Evolutionary conservation across 2,113 vertebrate species (phyloP), one percentile per base, ranked within the genome.

Genomic region (Corynorhinus townsendii): DNA sequence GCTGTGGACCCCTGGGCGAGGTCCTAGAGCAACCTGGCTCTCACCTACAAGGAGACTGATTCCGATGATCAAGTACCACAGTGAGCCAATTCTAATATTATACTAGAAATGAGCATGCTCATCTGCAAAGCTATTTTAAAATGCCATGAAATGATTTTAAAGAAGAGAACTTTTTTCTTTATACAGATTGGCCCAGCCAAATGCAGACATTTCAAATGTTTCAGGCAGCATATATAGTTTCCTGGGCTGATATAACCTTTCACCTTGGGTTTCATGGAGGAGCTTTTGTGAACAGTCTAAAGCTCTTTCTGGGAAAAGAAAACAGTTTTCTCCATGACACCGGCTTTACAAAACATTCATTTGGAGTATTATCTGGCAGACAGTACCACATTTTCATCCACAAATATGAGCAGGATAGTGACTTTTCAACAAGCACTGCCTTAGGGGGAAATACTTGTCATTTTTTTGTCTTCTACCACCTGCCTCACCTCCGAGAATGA

Each of bases 361-460:
- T 97, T 0, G 20, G 20, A 84, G 95, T 96, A 92, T 96, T 86
- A 62, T 91, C 69, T 20, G 62, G 87, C 69, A 97, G 97, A 73
- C 75, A 56, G 75, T 81, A 28, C 66, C 88, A 43, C 92, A 96
- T 97, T 98, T 97, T 96, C 96, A 96, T 76, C 96, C 95, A 33
- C 33, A 68, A 93, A 96, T 93, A 94, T 96, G 52, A 77, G 92
- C 93, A 97, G 92, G 89, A 89, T 62, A 43, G 84, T 92, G 89
- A 89, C 86, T 96, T 97, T 97, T 98, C 97, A 97, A 97, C 95
- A 97, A 98, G 90, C 79, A 96, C 89, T 84, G 98, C 98, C 98
- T 97, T 96, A 96, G 98, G 98, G 97, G 96, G 81, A 97, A 98
- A 98, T 98, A 93, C 96, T 97, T 98, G 97, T 96, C 98, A 98